Evolutionary conservation across 2,113 vertebrate species (phyloP).

Genomic region (Rafetus swinhoei): DNA sequence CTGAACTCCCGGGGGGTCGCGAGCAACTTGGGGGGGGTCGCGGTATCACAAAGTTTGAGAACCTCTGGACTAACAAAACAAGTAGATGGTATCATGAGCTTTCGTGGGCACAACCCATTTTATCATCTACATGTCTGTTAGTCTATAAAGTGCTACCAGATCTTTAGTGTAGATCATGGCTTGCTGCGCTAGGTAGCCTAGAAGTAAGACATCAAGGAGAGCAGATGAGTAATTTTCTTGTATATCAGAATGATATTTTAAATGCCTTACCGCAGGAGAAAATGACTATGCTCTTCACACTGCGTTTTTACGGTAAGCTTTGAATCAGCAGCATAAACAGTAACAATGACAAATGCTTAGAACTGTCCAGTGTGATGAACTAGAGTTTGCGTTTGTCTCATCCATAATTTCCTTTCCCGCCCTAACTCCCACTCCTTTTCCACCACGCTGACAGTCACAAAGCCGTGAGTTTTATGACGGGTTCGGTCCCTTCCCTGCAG

Average conservation of each 20-base stretch:
- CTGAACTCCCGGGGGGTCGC: no score
- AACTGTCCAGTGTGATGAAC: background rate
- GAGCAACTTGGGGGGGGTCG: no score
- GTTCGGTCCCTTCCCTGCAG: background rate
- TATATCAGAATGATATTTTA: background rate
- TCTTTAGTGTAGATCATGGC: no score
- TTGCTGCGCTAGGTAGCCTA: background rate
- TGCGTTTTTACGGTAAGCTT: background rate
- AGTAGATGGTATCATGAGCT: no score
- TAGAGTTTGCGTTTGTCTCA: background rate
- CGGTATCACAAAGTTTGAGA: no score
- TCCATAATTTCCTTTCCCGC: background rate
- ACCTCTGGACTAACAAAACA: no score
- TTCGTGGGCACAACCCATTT: no score
- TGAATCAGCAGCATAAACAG: background rate
- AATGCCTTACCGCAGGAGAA: background rate
- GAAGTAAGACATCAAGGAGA: background rate
- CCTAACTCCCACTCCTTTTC: background rate
- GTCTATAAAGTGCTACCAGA: no score
- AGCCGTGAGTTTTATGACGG: background rate
- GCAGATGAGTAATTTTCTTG: background rate
- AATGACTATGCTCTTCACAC: background rate
- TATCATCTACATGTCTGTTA: no score
- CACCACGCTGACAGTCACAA: background rate
- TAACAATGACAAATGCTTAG: background rate